A percentile compares a stretch with the other conserved stretches of the same genome.
phyloP scores from a whole-genome alignment of 2,113 vertebrate species.

The Hemicordylus capensis region DNA sequence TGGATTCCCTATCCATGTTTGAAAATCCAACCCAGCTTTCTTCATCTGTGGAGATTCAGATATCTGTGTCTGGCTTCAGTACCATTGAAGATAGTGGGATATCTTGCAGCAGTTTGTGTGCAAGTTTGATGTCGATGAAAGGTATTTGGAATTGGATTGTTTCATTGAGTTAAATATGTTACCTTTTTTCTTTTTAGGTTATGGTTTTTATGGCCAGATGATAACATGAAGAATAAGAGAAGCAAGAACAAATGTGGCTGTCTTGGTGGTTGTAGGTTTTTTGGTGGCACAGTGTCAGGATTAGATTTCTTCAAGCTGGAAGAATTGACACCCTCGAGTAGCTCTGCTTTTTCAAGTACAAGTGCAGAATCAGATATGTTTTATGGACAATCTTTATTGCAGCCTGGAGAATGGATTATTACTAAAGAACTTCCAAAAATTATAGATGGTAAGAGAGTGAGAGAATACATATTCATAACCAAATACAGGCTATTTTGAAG shows the following conservation, averaged over 20 bases:
- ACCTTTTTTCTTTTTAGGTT: conserved; percentile 74
- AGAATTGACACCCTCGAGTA: conserved; percentile 92
- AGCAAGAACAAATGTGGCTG: conserved; percentile 94
- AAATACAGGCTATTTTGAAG: background rate
- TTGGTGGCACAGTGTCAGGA: conserved; percentile 87
- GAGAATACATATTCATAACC: background rate
- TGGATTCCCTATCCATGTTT: background rate
- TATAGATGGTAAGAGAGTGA: conserved; percentile 84
- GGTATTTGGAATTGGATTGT: background rate
- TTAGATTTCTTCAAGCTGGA: conserved; percentile 94
- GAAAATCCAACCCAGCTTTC: background rate
- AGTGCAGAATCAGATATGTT: conserved; percentile 90
- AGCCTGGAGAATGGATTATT: conserved; percentile 93
- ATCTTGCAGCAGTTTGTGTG: background rate
- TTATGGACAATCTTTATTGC: conserved; percentile 94
- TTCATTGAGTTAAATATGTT: conserved; percentile 16
- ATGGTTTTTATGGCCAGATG: conserved; percentile 98
- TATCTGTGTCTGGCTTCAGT: background rate
- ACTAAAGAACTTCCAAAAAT: conserved; percentile 89
- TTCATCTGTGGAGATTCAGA: background rate
- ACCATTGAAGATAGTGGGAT: background rate
- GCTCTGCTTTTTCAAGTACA: conserved; percentile 88
- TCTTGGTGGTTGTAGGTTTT: conserved; percentile 95
- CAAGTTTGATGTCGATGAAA: background rate
- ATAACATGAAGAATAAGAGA: conserved; percentile 85